Percentiles rank a stretch among this genome's conserved stretches.
Conservation (phyloP, 2,113 vertebrate species). For the Periophthalmodon schlosseri region DNA sequence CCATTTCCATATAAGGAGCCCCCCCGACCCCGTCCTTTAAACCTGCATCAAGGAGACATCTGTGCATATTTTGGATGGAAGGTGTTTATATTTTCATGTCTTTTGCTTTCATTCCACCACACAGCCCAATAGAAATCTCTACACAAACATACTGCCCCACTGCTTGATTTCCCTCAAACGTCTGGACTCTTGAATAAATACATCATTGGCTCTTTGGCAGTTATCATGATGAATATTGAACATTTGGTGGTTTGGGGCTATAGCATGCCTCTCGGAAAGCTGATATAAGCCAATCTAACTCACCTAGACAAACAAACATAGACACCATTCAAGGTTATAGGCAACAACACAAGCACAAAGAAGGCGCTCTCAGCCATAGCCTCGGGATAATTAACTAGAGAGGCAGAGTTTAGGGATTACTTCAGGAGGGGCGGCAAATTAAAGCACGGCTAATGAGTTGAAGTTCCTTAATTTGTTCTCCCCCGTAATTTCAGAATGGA, state of each 20-base stretch:
- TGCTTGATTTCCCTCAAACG: constrained; percentile 27
- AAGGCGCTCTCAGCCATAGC: constrained; percentile 68
- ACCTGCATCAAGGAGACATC: constrained; percentile 20
- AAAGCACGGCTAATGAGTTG: constrained; percentile 82
- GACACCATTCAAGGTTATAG: constrained; percentile 15
- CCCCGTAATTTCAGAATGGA: constrained; percentile 81
- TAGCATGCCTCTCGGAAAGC: constrained; percentile 27
- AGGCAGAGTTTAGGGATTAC: constrained; percentile 80
- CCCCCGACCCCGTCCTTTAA: constrained; percentile 21
- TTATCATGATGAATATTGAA: constrained; percentile 45
- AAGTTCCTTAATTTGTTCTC: constrained; percentile 84
- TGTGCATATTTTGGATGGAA: constrained; percentile 53
- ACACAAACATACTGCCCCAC: constrained; percentile 3
- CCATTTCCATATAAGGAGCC: constrained; percentile 14
- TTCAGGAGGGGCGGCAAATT: constrained; percentile 78
- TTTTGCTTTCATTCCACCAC: constrained; percentile 40
- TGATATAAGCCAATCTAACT: constrained; percentile 36
- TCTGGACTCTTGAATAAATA: constrained; percentile 46
- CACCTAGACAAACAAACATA: constrained; percentile 19
- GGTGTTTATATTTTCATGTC: constrained; percentile 58
- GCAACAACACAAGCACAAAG: constrained; percentile 57
- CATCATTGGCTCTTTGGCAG: constrained; percentile 39
- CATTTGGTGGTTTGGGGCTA: constrained; percentile 33
- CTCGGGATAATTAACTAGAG: constrained; percentile 77
- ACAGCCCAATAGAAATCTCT: constrained; percentile 12